Evolutionary conservation across 2,113 vertebrate species (phyloP), one percentile per base, ranked within the genome.

Genomic region (Salminus brasiliensis): DNA sequence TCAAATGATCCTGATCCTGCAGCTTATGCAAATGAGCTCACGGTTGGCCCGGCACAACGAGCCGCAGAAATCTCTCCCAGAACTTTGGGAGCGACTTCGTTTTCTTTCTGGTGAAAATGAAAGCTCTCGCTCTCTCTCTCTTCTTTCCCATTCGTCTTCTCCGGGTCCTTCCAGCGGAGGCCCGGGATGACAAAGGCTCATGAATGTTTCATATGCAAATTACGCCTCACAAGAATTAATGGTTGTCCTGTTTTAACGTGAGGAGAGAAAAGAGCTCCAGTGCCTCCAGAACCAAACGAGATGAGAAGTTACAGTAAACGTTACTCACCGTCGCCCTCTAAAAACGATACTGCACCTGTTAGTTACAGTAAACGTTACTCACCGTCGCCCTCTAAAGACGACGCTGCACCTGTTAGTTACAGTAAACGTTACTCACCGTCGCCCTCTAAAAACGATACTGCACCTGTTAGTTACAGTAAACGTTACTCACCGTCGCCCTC

Each of bases 141-240:
- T 10, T 55, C 52, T 23, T 55, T 25, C 4, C 52, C 52, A 55
- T 55, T 55, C 4, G 10, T 55, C 52, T 55, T 25, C 21, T 25
- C 52, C 18, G 2, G 47, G 16, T 10, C 23, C 8, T 23, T 11
- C 2, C n/a, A 7, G 79, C 18, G 70, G 55, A 81, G 77, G 72
- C 67, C 76, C 49, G 18, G 16, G 81, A 82, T 76, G 76, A 62
- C 62, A 53, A 53, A 49, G 78, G 78, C 87, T 87, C 80, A 85
- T 88, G 86, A 87, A 52, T 87, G 88, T 88, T 89, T 87, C 82
- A 84, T 81, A 77, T 84, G 9, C 29, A 80, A 87, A 86, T 87
- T 74, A 85, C 76, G 29, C 47, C 75, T 83, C 81, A 62, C 47
- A 10, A 79, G 83, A 86, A 73, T 80, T 80, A 67, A 76, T 85